A percentile compares a stretch with the other conserved stretches of the same genome.
These are phyloP conservation scores for Phortica okadai DNA, from an alignment of 2,888 invertebrate species.

Conservation along the genomic window DNA sequence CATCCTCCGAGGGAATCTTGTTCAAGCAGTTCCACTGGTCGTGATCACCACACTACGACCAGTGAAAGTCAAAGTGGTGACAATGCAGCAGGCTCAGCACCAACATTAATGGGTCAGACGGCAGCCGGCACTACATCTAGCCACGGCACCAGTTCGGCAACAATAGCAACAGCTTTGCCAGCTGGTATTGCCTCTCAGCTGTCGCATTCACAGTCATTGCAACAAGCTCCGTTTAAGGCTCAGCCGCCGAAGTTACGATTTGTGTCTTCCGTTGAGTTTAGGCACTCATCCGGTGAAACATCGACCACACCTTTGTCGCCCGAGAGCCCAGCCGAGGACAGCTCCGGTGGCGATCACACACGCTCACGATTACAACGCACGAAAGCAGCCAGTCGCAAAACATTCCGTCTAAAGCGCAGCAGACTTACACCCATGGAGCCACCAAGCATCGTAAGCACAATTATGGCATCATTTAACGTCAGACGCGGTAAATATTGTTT, in stretches of 20 bases:
- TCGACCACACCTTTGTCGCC: slow-evolving; percentile 87
- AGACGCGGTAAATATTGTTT: background rate
- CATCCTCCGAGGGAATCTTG: slow-evolving; percentile 79
- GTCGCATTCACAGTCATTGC: slow-evolving; percentile 75
- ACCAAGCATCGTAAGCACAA: slow-evolving; percentile 66
- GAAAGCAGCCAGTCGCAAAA: slow-evolving; percentile 95
- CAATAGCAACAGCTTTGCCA: slow-evolving; percentile 65
- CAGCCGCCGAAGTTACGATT: slow-evolving; percentile 85
- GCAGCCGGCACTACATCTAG: slow-evolving; percentile 61
- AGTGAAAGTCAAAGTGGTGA: slow-evolving; percentile 76
- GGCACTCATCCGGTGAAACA: slow-evolving; percentile 88
- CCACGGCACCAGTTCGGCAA: slow-evolving; percentile 55
- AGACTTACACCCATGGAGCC: slow-evolving; percentile 85
- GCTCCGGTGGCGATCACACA: slow-evolving; percentile 80
- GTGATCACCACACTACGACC: slow-evolving; percentile 74
- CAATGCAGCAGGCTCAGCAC: slow-evolving; percentile 66
- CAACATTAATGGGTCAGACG: slow-evolving; percentile 63
- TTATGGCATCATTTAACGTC: background rate
- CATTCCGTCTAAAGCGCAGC: slow-evolving; percentile 88
- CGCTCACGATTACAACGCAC: slow-evolving; percentile 88
- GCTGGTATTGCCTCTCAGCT: slow-evolving; percentile 76
- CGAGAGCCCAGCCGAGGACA: slow-evolving; percentile 83
- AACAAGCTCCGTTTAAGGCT: slow-evolving; percentile 75
- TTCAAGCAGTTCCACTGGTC: slow-evolving; percentile 80
- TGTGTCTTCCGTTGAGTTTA: slow-evolving; percentile 88